Conservation (phyloP, 2,113 vertebrate genomes). For the Charina bottae region DNA sequence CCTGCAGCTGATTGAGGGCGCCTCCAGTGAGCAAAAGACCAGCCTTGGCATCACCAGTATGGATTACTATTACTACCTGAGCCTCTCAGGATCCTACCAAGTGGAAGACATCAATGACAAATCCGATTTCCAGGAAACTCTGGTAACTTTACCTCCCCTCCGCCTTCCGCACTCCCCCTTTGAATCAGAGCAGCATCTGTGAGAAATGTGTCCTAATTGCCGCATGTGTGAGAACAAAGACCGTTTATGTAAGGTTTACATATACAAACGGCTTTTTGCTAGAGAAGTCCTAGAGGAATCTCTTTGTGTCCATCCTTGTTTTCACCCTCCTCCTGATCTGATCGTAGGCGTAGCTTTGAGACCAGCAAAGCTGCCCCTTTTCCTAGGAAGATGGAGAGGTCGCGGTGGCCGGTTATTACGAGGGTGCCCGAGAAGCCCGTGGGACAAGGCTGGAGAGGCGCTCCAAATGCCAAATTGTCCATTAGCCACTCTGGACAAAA, state of each 20-base stretch:
- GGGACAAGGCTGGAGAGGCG: neutral
- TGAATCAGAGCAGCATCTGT: neutral
- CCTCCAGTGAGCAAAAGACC: slow-evolving; percentile 87
- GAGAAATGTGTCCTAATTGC: neutral
- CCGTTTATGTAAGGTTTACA: neutral
- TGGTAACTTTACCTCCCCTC: slow-evolving; percentile 73
- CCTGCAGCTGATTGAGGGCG: slow-evolving; percentile 91
- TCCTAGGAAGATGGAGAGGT: too few species aligned
- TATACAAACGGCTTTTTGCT: neutral
- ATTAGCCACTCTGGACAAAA: neutral
- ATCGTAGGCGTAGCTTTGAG: neutral
- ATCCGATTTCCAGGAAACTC: slow-evolving; percentile 92
- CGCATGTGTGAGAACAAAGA: neutral
- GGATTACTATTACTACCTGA: slow-evolving; percentile 96
- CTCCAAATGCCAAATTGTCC: neutral
- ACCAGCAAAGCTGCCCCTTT: neutral
- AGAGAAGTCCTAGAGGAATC: neutral
- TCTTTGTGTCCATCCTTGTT: neutral
- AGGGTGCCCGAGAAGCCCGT: neutral
- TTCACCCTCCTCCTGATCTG: neutral
- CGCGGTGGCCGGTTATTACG: neutral
- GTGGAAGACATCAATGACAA: slow-evolving; percentile 98
- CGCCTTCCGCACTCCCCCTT: neutral
- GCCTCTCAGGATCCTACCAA: slow-evolving; percentile 95
- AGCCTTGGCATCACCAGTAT: slow-evolving; percentile 92